Evolutionary conservation across 1,140 invertebrate genomes (phyloP).

Genomic region (Doryteuthis pealeii): DNA sequence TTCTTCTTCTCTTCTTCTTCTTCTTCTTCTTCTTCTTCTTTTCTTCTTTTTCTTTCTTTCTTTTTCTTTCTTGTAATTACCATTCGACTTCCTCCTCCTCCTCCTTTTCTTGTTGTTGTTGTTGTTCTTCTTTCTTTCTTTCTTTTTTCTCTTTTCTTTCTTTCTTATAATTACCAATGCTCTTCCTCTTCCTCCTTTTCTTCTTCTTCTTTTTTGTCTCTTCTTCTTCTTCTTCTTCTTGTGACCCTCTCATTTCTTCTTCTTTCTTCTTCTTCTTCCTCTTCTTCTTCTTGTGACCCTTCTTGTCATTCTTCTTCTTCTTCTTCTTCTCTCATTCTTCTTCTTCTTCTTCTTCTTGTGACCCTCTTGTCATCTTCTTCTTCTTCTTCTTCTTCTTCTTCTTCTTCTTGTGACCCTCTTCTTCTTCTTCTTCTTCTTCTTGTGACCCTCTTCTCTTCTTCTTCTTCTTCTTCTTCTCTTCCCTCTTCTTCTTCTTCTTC

Average conservation of each 20-base stretch:
- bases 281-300: neutral
- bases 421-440: neutral
- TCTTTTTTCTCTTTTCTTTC: neutral
- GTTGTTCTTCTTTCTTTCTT: neutral
- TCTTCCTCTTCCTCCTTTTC: conserved; percentile 8
- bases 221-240: conserved; percentile 8
- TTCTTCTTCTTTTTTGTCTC: neutral
- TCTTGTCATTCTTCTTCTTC: neutral
- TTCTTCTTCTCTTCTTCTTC: conserved; percentile 12
- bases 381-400: conserved; percentile 11
- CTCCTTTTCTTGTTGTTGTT: neutral
- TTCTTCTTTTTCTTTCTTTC: conserved; percentile 9
- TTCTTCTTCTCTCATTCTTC: too few relatives aligned
- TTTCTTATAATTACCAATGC: neutral
- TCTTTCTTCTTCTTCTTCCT: neutral
- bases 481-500: too few relatives aligned
- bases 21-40: neutral
- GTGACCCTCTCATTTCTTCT: neutral
- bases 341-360: conserved; percentile 8
- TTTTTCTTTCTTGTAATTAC: neutral
- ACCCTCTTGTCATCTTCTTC: neutral
- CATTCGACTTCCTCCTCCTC: neutral
- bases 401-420: neutral
- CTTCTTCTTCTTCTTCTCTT: too few relatives aligned
- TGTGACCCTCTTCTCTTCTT: neutral